These are phyloP conservation scores for Aviceda subcristata DNA, from an alignment of 2,113 vertebrate genomes.

Conservation along the genomic window DNA sequence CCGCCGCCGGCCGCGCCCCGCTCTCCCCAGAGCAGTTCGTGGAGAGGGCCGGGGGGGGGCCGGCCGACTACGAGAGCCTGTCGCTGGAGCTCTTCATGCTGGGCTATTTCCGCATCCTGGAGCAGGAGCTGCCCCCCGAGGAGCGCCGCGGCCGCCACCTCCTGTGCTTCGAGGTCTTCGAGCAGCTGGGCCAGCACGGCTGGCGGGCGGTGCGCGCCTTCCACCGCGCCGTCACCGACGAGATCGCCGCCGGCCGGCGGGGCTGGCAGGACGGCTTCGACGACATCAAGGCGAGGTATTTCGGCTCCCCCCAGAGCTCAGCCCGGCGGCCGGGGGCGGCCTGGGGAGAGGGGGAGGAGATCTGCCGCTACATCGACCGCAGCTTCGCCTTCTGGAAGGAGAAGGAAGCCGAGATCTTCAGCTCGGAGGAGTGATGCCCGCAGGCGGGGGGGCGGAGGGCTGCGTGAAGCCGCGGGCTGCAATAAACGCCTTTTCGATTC, in stretches of 20 bases:
- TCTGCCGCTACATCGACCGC: constrained; percentile 91
- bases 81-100: constrained; percentile 95
- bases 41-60: constrained; percentile 74
- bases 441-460: neutral
- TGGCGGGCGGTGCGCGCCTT: constrained; percentile 89
- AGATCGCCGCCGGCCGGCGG: constrained; percentile 86
- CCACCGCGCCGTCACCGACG: constrained; percentile 87
- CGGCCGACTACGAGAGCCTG: constrained; percentile 80
- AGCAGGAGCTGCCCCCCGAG: constrained; percentile 83
- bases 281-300: constrained; percentile 89
- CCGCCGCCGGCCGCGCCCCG: too few species aligned
- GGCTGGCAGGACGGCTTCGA: constrained; percentile 91
- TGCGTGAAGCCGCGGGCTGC: neutral
- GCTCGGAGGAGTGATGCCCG: constrained; percentile 74
- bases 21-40: constrained; percentile 92
- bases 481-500: constrained; percentile 23
- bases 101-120: constrained; percentile 96
- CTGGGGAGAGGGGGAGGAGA: constrained; percentile 71
- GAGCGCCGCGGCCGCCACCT: constrained; percentile 91
- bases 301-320: constrained; percentile 60
- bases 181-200: constrained; percentile 85
- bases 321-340: neutral
- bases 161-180: constrained; percentile 96
- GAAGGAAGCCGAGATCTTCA: constrained; percentile 94
- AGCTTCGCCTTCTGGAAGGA: constrained; percentile 99